These are phyloP conservation scores for Laupala kohalensis DNA, from an alignment of 1,140 invertebrate species.

Conservation along the genomic window DNA sequence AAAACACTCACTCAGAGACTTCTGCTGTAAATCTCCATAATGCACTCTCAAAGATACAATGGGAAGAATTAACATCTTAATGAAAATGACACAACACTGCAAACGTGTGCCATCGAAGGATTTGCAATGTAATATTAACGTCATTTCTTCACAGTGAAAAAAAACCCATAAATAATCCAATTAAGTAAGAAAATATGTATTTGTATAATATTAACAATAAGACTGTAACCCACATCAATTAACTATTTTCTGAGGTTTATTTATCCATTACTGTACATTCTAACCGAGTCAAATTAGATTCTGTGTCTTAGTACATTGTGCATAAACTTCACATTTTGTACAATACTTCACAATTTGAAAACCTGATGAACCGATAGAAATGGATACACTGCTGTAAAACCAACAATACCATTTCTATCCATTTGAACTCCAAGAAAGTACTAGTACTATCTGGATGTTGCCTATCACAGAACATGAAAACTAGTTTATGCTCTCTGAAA, in stretches of 20 bases:
- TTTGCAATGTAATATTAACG: no score
- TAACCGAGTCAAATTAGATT: background rate
- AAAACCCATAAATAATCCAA: no score
- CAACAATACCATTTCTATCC: background rate
- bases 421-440: background rate
- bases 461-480: background rate
- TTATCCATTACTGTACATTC: background rate
- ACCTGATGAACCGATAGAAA: background rate
- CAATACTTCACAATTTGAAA: background rate
- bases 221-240: background rate
- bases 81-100: no score
- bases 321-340: background rate
- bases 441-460: background rate
- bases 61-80: no score
- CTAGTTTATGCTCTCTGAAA: background rate
- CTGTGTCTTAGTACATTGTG: background rate
- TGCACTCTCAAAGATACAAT: no score
- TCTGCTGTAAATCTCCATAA: no score
- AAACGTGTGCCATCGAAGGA: no score
- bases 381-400: background rate
- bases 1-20: no score
- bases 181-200: no score
- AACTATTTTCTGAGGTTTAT: background rate
- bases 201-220: background rate
- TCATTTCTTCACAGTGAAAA: no score